Conservation (phyloP, 53 echinoderm and acorn worm genomes). For the Temnopleurus reevesii region DNA sequence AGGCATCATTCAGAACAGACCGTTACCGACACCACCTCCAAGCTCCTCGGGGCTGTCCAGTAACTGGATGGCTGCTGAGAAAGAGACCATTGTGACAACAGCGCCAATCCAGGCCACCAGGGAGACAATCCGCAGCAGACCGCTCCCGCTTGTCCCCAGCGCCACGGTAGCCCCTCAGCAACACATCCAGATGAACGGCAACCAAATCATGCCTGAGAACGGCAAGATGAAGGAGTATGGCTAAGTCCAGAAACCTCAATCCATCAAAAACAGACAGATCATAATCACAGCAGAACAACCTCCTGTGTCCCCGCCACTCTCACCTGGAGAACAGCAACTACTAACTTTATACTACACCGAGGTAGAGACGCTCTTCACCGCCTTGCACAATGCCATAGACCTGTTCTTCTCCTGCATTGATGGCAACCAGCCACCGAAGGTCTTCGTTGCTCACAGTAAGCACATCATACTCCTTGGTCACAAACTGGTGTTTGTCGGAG, state of each 20-base stretch:
- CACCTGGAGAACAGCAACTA: constrained; percentile 77
- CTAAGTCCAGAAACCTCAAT: constrained; percentile 72
- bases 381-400: constrained; percentile 81
- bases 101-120: constrained; percentile 54
- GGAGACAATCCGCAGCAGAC: constrained; percentile 76
- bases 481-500: constrained; percentile 96
- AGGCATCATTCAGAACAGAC: constrained; percentile 74
- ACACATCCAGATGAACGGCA: constrained; percentile 52
- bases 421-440: constrained; percentile 91
- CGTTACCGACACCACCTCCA: constrained; percentile 86
- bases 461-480: constrained; percentile 94
- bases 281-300: constrained; percentile 69
- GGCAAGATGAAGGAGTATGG: constrained; percentile 75
- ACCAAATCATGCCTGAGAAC: constrained; percentile 52
- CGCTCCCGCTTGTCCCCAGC: constrained; percentile 75
- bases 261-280: constrained; percentile 70
- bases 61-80: constrained; percentile 88
- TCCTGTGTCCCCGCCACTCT: constrained; percentile 59
- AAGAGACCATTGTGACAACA: constrained; percentile 65
- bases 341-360: constrained; percentile 82
- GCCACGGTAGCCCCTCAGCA: constrained; percentile 18
- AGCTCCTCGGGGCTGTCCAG: constrained; percentile 51
- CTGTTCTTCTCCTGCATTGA: constrained; percentile 95
- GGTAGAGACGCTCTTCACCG: constrained; percentile 76
- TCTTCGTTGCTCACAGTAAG: constrained; percentile 97